Conservation (phyloP, 2,113 vertebrate genomes). For the Cyanistes caeruleus region DNA sequence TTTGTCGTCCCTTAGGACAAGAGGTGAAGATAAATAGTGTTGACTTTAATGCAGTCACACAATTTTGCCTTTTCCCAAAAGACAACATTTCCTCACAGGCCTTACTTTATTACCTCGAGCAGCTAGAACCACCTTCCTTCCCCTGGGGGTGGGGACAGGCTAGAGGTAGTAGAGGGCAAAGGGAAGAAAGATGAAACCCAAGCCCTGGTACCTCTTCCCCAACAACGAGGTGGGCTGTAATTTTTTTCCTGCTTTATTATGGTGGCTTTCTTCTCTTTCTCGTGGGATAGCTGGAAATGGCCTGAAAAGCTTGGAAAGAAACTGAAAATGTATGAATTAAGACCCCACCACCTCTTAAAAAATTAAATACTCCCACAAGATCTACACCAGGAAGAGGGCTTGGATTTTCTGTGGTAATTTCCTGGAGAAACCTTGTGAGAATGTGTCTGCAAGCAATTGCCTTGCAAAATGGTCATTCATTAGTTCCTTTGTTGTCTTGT, state of each 20-base stretch:
- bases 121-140: slow-evolving; percentile 50
- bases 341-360: neutral
- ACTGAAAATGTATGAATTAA: neutral
- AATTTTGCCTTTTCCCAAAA: slow-evolving; percentile 78
- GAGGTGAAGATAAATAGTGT: slow-evolving; percentile 86
- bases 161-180: neutral
- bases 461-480: neutral
- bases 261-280: slow-evolving; percentile 62
- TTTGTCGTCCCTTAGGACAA: slow-evolving; percentile 77
- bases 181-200: neutral
- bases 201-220: neutral
- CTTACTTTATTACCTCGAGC: slow-evolving; percentile 24
- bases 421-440: neutral
- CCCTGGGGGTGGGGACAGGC: neutral
- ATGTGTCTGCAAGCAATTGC: neutral
- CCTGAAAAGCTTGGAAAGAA: neutral
- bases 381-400: neutral
- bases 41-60: slow-evolving; percentile 80
- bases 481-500: neutral
- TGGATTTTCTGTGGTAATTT: neutral
- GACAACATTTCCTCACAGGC: slow-evolving; percentile 78
- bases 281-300: slow-evolving; percentile 52
- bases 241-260: slow-evolving; percentile 54
- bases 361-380: neutral
- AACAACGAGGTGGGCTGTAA: neutral